Evolutionary conservation across 2,797 vertebrate genomes (phyloP), one percentile per base, ranked within the genome.

Genomic region (Microhierax caerulescens): DNA sequence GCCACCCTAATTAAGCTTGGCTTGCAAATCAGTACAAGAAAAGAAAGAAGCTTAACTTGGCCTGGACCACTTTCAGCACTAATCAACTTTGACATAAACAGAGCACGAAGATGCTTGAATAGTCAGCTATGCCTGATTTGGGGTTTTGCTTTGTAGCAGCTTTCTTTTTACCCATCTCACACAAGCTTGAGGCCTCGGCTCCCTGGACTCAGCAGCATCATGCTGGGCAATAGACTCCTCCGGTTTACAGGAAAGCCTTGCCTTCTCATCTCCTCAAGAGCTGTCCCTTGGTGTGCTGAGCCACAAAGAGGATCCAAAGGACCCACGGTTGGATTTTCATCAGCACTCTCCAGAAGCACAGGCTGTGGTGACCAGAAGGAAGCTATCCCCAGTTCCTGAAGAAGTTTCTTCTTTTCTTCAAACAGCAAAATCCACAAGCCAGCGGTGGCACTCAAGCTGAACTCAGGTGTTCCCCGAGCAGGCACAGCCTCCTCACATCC

Each of bases 21-120:
- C 12, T 82, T 82, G 47, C 54, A 85, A 69, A 85, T 61, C 77
- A 89, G 13, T 36, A 87, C 47, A 76, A 67, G 28, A 82, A 64
- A 78, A 84, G n/a, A 54, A 79, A 69, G 74, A 36, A 65, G 32
- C 67, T 80, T 83, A 65, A 90, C 59, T 93, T 85, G 51, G 27
- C 20, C 43, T 37, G 47, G 56, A 79, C 48, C 8, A 32, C 86
- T 92, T 92, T 84, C 69, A 88, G 45, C n/a, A 34, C 36, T 78
- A 41, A 93, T 85, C n/a, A 70, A 70, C 85, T 76, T 32, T 20
- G 72, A 93, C 36, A 51, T 50, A 83, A 93, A 79, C 67, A 63
- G 64, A 74, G 32, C 64, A 68, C 3, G 3, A 27, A 72, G 53
- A 88, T 9, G 57, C 48, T 53, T 5, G 1, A 36, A n/a, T 2